Percentiles rank a stretch among this genome's conserved stretches.
phyloP scores from a whole-genome alignment of 2,888 invertebrate species.

The Cataglyphis albicans region DNA sequence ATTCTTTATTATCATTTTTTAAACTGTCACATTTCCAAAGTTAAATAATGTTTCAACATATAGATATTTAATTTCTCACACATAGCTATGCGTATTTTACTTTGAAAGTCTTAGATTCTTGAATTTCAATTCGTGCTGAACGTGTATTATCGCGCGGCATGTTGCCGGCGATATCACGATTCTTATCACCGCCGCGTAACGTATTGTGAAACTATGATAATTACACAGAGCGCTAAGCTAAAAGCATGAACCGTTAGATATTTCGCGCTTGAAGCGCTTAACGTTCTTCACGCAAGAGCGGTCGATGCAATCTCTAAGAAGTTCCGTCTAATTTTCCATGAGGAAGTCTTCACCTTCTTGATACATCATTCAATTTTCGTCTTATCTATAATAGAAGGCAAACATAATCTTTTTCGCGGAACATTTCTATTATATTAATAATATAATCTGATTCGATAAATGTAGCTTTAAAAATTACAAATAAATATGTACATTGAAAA shows the following conservation, averaged over 20 bases:
- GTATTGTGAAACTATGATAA: constrained; percentile 55
- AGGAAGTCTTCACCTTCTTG: constrained; percentile 31
- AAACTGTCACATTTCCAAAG: background rate
- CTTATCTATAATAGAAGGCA: constrained; percentile 43
- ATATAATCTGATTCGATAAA: background rate
- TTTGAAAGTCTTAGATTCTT: constrained; percentile 29
- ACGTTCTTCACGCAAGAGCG: constrained; percentile 32
- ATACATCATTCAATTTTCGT: constrained; percentile 46
- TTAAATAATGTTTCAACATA: constrained; percentile 6
- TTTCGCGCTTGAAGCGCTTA: constrained; percentile 48
- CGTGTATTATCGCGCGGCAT: constrained; percentile 45
- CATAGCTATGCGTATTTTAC: constrained; percentile 18
- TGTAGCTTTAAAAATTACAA: constrained; percentile 1
- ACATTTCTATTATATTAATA: background rate
- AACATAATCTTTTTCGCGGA: constrained; percentile 22
- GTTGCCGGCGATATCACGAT: constrained; percentile 38
- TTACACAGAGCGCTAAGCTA: constrained; percentile 41
- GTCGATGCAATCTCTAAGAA: constrained; percentile 41
- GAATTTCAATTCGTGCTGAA: constrained; percentile 38
- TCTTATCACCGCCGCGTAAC: constrained; percentile 49
- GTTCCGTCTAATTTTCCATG: constrained; percentile 34
- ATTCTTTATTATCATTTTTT: background rate
- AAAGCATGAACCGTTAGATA: constrained; percentile 47
- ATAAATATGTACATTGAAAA: background rate
- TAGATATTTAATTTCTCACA: constrained; percentile 20